Evolutionary conservation across 92 coral and sea anemone species (phyloP).

Genomic region (Chrysogorgia sp.): DNA sequence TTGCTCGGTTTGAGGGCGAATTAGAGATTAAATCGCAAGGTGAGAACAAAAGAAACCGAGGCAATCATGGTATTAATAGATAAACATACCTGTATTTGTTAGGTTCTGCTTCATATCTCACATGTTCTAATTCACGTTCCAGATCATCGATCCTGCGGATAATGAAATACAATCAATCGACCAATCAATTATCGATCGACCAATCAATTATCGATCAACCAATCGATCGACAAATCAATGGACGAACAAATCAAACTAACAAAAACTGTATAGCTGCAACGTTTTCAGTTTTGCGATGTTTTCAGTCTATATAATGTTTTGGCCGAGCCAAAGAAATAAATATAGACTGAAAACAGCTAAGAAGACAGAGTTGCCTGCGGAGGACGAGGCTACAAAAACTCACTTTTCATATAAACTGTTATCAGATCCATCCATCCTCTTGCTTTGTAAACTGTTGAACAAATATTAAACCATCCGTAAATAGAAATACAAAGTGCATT

Average conservation of each 20-base stretch:
- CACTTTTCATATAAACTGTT: constrained; percentile 36
- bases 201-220: background rate
- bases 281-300: no score
- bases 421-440: constrained; percentile 24
- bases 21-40: background rate
- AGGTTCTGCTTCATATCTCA: constrained; percentile 31
- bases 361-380: background rate
- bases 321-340: background rate
- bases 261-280: background rate
- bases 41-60: background rate
- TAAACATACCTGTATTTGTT: constrained; percentile 19
- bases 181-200: background rate
- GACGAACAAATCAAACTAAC: background rate
- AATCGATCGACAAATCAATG: background rate
- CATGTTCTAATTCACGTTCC: constrained; percentile 2
- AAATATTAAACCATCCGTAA: background rate
- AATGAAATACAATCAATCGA: background rate
- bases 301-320: no score
- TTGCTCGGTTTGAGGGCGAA: no score
- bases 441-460: constrained; percentile 21
- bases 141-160: constrained; percentile 19
- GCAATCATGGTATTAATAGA: no score
- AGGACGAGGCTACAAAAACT: background rate
- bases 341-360: background rate
- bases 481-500: background rate